Conservation (phyloP, 2,888 invertebrate species). For the Hirudinaria manillensis region DNA sequence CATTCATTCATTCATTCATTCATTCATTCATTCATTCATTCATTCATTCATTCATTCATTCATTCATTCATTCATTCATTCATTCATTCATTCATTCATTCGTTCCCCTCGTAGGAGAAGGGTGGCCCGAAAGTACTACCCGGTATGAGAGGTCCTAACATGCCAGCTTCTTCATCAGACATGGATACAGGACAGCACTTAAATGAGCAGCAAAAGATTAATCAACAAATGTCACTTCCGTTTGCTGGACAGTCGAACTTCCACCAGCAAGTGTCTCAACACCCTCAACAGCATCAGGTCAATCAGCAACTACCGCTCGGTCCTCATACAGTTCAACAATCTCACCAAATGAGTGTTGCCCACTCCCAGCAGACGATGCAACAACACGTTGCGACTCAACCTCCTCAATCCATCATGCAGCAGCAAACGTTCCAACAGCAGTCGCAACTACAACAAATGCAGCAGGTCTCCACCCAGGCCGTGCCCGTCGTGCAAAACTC, state of each 20-base stretch:
- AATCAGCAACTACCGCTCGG: neutral
- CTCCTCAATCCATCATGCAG: too few species aligned
- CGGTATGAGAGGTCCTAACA: too few species aligned
- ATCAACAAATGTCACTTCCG: neutral
- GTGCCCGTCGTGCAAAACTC: constrained; percentile 40
- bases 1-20: too few species aligned
- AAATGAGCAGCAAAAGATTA: constrained; percentile 1
- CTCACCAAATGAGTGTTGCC: neutral
- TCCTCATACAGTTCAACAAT: too few species aligned
- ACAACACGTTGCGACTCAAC: too few species aligned
- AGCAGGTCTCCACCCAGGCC: constrained; percentile 27
- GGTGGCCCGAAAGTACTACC: neutral
- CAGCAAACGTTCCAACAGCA: constrained; percentile 24
- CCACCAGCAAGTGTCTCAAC: neutral
- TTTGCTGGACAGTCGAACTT: neutral
- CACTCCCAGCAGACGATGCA: constrained; percentile 9
- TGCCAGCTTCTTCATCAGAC: neutral
- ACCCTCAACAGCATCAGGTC: constrained; percentile 20
- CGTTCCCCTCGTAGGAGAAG: neutral
- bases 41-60: neutral
- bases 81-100: neutral
- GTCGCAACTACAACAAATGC: constrained; percentile 22
- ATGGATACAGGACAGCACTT: neutral
- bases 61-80: neutral
- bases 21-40: neutral